Percentiles rank a stretch among this genome's conserved stretches.
Conservation (phyloP, 2,113 vertebrate species). For the Micromys minutus region DNA sequence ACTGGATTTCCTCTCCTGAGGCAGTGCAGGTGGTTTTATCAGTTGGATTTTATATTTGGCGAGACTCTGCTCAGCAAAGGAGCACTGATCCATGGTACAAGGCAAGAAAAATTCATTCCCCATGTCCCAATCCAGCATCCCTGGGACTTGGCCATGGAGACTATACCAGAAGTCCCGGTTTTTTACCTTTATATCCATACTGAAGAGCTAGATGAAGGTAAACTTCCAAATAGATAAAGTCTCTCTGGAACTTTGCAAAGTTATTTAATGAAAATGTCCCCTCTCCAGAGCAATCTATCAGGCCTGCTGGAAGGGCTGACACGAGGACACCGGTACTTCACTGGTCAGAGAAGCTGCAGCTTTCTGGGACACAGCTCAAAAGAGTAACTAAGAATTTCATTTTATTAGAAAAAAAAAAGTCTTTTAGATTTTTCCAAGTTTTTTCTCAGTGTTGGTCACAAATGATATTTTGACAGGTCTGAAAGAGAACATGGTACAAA, state of each 20-base stretch:
- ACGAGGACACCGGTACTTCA: neutral
- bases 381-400: constrained; percentile 27
- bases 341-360: neutral
- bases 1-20: neutral
- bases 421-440: neutral
- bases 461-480: neutral
- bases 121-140: constrained; percentile 66
- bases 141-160: constrained; percentile 59
- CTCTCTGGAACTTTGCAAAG: constrained; percentile 28
- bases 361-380: constrained; percentile 10
- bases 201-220: neutral
- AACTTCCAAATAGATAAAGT: neutral
- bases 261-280: neutral
- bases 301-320: neutral
- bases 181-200: constrained; percentile 63
- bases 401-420: constrained; percentile 24
- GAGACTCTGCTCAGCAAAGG: neutral
- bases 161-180: constrained; percentile 36
- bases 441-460: constrained; percentile 1
- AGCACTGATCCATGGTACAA: constrained; percentile 49
- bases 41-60: neutral
- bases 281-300: neutral
- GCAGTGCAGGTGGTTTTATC: neutral
- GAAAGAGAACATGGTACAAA: constrained; percentile 50
- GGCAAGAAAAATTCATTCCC: constrained; percentile 33